These are phyloP conservation scores for Motacilla tschutschensis DNA, from an alignment of 2,113 vertebrate species.

Conservation along the genomic window DNA sequence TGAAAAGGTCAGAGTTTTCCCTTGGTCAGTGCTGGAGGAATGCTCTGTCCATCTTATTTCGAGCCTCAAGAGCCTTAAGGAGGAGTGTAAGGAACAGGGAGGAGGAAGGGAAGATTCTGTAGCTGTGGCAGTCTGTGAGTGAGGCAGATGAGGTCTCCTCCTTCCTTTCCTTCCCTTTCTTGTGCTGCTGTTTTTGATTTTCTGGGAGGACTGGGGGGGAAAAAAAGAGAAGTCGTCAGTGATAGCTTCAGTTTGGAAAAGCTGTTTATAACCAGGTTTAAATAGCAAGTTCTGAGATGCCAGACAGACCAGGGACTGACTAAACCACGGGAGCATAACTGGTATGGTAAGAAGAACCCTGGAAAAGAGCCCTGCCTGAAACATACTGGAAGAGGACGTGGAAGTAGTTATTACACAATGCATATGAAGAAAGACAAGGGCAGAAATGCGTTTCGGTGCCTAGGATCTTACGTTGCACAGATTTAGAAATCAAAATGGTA, in stretches of 20 bases:
- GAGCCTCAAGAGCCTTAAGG: conserved; percentile 41
- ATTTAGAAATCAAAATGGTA: conserved; percentile 67
- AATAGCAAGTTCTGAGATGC: conserved; percentile 60
- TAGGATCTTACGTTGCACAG: conserved; percentile 40
- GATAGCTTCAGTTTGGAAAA: conserved; percentile 67
- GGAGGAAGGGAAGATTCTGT: conserved; percentile 39
- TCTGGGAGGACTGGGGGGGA: conserved; percentile 32
- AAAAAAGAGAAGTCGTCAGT: conserved; percentile 51
- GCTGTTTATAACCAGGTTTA: conserved; percentile 65
- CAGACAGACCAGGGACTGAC: conserved; percentile 70
- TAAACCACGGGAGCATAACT: conserved; percentile 66
- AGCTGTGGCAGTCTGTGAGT: conserved; percentile 38
- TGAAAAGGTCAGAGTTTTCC: conserved; percentile 81
- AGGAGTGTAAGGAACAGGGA: conserved; percentile 43
- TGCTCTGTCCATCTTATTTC: conserved; percentile 59
- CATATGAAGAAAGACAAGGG: conserved; percentile 18
- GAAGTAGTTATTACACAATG: conserved; percentile 55
- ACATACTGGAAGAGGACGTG: conserved; percentile 28
- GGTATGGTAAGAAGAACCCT: conserved; percentile 61
- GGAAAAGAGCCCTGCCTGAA: conserved; percentile 44
- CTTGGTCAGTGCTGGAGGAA: conserved; percentile 72
- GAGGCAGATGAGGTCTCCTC: conserved; percentile 47
- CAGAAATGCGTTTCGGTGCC: conserved; percentile 13
- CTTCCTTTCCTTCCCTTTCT: conserved; percentile 43
- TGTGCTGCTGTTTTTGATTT: conserved; percentile 75